phyloP scores from a whole-genome alignment of 2,113 vertebrate species.

The Nerophis lumbriciformis region DNA sequence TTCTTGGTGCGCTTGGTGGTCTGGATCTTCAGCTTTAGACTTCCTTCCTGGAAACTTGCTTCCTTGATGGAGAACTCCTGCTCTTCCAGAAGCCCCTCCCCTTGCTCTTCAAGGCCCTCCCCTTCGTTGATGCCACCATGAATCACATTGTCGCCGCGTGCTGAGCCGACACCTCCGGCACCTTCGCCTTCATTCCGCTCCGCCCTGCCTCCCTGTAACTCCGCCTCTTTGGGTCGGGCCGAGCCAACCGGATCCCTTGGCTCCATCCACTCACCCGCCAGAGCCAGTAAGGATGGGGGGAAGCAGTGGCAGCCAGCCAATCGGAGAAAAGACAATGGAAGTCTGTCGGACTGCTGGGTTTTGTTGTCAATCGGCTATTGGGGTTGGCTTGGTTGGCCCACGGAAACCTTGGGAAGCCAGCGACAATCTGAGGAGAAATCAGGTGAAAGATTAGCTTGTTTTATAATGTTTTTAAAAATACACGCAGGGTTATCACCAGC shows the following conservation, averaged over 20 bases:
- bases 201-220: constrained; percentile 79
- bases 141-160: constrained; percentile 84
- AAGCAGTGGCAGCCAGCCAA: constrained; percentile 65
- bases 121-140: constrained; percentile 84
- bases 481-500: constrained; percentile 5
- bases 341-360: constrained; percentile 38
- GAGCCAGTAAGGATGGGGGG: constrained; percentile 62
- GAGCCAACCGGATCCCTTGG: constrained; percentile 84
- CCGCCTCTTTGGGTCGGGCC: constrained; percentile 81
- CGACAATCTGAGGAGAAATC: constrained; percentile 57
- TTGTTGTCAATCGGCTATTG: constrained; percentile 60
- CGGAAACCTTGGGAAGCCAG: constrained; percentile 61
- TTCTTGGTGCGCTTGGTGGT: constrained; percentile 97
- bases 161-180: constrained; percentile 67
- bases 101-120: constrained; percentile 82
- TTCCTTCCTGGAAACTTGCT: constrained; percentile 95
- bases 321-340: constrained; percentile 39
- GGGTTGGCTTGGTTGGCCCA: constrained; percentile 55
- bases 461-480: constrained; percentile 27
- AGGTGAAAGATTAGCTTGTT: constrained; percentile 42
- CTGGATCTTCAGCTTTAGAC: constrained; percentile 98
- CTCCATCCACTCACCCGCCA: constrained; percentile 82
- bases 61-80: constrained; percentile 99
- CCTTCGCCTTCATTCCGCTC: constrained; percentile 79
- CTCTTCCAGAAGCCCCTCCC: constrained; percentile 85